Evolutionary conservation across 2,797 vertebrate genomes (phyloP), one percentile per base, ranked within the genome.

Genomic region (Sebastes glaucus): DNA sequence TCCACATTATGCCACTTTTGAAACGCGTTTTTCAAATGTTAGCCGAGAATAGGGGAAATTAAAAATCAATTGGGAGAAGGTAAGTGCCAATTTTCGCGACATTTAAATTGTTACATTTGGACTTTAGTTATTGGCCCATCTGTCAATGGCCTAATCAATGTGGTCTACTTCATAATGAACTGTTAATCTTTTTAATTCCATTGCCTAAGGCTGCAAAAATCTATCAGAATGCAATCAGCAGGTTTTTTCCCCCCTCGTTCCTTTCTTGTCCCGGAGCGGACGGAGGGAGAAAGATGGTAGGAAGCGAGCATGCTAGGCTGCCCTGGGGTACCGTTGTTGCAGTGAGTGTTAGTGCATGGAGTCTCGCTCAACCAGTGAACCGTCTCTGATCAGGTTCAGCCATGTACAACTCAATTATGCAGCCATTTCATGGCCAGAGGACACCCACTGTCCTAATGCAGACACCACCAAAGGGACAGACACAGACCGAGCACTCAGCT

Each of bases 161-260:
- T 85, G 79, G 85, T 89, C 92, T 92, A 92, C 93, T 95, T 94
- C 91, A 93, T 96, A 95, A 96, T 96, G 94, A 95, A 96, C 95
- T 94, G 95, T 95, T 96, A 94, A 95, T 95, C 94, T 95, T 95
- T 95, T 96, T 96, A 95, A 96, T 95, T 95, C 93, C 88, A 90
- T 89, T 81, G 94, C 95, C 93, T 83, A 88, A 89, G 92, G 95
- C 94, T 86, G 82, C 92, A 94, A 93, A 96, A 95, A 96, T 96
- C 95, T 94, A 96, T 96, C 94, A 95, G 87, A 95, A 95, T 94
- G 93, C 90, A 95, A 96, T 95, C 94, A 95, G 93, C 92, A 91
- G 70, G 88, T 89, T 85, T 84, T 74, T 63, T 11, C 46, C 46
- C 61, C 70, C 60, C 62, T 65, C 68, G 74, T 81, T 89, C 77